Evolutionary conservation across 2,888 invertebrate species (phyloP), one percentile per base, ranked within the genome.

Genomic region (Tanytarsus gracilentus): DNA sequence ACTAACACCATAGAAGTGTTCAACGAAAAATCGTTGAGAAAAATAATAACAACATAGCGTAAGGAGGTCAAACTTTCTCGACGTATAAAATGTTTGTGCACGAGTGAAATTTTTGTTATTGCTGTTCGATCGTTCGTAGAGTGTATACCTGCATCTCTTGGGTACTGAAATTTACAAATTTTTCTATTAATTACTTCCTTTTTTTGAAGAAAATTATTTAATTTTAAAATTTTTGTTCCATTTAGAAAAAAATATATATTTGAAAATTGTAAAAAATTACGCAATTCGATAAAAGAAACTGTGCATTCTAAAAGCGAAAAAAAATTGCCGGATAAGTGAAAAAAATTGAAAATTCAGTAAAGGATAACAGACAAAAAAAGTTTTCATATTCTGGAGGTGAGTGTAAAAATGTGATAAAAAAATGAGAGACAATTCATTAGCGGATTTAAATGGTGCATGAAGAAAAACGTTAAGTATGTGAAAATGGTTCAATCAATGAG

Each of bases 31-130:
- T 55, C 36, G 55, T 55, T 55, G 27, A 53, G 53, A 53, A 53
- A 53, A 27, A 53, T 23, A 53, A 53, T 53, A 53, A 53, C 39
- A 53, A 53, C 25, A 53, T 18, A 36, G n/a, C n/a, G 40, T 33
- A 55, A 55, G 55, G 55, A 55, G 55, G 55, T 55, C 55, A 55
- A 55, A 55, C 55, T 55, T 55, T 55, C 55, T 25, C 55, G 55
- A n/a, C 33, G 55, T 55, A 55, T 55, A 55, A 55, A 55, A 40
- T 14, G 39, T 27, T 55, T 25, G 23, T 33, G 25, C 55, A 55
- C 39, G 33, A 53, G 39, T 55, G 55, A 55, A 55, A 52, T 33
- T 39, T 40, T 55, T 14, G 40, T 33, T 55, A 55, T 55, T 55
- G 40, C 40, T 55, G 55, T 40, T 55, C 27, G 26, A 55, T 21